Conservation (phyloP, 2,888 invertebrate genomes). For the Helobdella robusta region DNA sequence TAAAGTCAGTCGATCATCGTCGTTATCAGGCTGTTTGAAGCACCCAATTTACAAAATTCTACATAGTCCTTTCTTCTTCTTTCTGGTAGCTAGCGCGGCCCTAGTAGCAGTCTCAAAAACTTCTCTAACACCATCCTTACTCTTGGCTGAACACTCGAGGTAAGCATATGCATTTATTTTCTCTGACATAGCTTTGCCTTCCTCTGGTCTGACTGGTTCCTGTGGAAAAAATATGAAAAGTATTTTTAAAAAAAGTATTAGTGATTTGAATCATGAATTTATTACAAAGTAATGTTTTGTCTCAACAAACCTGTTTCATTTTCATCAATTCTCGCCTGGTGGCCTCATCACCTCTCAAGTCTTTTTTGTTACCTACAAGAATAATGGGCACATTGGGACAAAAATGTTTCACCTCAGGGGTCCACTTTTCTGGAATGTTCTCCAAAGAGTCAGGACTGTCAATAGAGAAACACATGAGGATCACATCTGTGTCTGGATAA, state of each 20-base stretch:
- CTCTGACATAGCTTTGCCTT: conserved; percentile 93
- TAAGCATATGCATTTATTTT: conserved; percentile 97
- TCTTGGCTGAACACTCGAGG: conserved; percentile 97
- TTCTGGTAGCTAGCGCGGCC: conserved; percentile 82
- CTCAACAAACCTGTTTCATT: conserved; percentile 68
- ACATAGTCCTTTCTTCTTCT: no score
- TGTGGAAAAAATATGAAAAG: conserved; percentile 2
- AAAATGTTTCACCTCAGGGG: conserved; percentile 84
- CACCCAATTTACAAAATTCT: no score
- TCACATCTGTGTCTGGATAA: conserved; percentile 97
- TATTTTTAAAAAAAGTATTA: neutral
- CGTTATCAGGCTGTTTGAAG: no score
- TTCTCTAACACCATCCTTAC: conserved; percentile 96
- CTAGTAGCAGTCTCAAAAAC: conserved; percentile 98
- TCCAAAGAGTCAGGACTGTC: conserved; percentile 97
- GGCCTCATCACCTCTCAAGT: conserved; percentile 52
- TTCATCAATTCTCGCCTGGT: conserved; percentile 64
- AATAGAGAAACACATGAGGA: conserved; percentile 98
- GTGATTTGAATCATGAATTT: neutral
- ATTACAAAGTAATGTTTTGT: conserved; percentile 30
- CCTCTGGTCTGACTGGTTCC: conserved; percentile 91
- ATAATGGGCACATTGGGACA: conserved; percentile 98
- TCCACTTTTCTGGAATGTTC: conserved; percentile 99
- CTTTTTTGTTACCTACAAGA: conserved; percentile 86
- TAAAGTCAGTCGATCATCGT: no score